Base-by-base conservation (phyloP, 2,888 invertebrate species). In the Acrobasis consociella region DNA sequence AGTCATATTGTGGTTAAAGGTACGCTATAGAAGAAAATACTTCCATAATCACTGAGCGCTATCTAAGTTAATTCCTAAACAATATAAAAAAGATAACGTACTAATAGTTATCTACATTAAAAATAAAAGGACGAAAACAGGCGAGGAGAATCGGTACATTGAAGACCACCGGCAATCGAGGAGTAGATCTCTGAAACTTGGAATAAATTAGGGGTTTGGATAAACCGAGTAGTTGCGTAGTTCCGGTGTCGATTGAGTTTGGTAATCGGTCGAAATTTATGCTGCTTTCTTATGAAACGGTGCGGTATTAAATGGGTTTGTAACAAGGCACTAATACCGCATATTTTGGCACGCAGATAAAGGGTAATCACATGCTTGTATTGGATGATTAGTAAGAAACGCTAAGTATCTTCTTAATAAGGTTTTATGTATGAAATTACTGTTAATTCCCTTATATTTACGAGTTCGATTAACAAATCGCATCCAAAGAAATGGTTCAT, bases 151-250 rank as follows among this genome's bases (percentile, higher is more conserved):
- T 49, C 15, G 13, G 11, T 59, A 22, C 17, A 22, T 42, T 13
- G n/a, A 22, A 67, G 81, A 85, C 82, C 84, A 86, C 85, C 83
- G 72, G 74, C 76, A 73, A 75, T 72, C 71, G 68, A 72, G 67
- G 76, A 73, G 74, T 73, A 75, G 74, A 73, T 68, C 67, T 72
- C 69, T 70, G 74, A 75, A 71, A 75, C 72, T 53, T 62, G 70
- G 67, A 67, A 65, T 74, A 82, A 86, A 86, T 85, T 83, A 81
- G 77, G 73, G 83, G 80, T 76, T 82, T 76, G 73, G 76, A 74
- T 76, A 78, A 80, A 72, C 71, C 73, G 71, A 72, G 69, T 73
- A 72, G 71, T 74, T 69, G 79, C 82, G 81, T 82, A 81, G 84
- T 85, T 88, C 86, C 86, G 86, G 85, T 80, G 76, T 72, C 71